Evolutionary conservation across 1,140 invertebrate species (phyloP).

Genomic region (Ylistrum balloti): DNA sequence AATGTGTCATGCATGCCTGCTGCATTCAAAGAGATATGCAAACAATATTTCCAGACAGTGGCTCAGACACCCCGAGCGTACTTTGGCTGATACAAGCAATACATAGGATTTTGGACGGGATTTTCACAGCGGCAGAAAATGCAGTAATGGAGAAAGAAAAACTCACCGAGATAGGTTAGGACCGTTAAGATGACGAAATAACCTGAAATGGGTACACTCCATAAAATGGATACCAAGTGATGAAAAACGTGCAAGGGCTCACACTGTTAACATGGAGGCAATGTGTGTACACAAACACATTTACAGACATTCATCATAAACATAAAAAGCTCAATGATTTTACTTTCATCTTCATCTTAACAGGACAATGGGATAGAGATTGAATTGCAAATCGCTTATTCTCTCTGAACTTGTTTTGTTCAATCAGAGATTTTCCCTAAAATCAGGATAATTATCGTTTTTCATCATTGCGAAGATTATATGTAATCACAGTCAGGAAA

Average conservation of each 20-base stretch:
- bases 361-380: background rate
- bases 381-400: no score
- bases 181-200: constrained; percentile 77
- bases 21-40: constrained; percentile 32
- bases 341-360: background rate
- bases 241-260: constrained; percentile 20
- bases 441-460: no score
- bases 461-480: no score
- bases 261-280: background rate
- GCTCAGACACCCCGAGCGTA: background rate
- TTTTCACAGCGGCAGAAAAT: constrained; percentile 36
- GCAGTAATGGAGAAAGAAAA: constrained; percentile 48
- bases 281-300: background rate
- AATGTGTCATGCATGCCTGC: background rate
- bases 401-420: no score
- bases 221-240: constrained; percentile 16
- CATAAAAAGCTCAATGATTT: background rate
- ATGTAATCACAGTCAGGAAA: no score
- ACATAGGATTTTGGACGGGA: constrained; percentile 1
- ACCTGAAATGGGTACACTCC: constrained; percentile 68
- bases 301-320: background rate
- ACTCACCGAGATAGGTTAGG: constrained; percentile 79
- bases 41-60: background rate
- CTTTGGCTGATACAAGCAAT: constrained; percentile 16
- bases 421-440: no score